phyloP scores from a whole-genome alignment of 1,140 invertebrate species.

The Helicoverpa zea region DNA sequence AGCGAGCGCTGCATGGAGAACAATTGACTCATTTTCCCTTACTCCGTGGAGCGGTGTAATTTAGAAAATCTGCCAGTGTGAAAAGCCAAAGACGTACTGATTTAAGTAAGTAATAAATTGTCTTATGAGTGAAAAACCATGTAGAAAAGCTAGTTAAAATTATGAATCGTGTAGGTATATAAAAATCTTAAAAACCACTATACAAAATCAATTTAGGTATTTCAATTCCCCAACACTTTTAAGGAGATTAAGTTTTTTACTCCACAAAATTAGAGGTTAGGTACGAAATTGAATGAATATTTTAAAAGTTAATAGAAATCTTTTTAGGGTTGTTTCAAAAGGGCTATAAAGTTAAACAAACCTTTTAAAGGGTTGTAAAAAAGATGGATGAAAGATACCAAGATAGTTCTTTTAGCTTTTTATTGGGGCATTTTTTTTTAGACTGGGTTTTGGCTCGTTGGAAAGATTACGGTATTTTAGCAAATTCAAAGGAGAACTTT shows the following conservation, averaged over 20 bases:
- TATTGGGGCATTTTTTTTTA: neutral
- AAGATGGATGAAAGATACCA: constrained; percentile 8
- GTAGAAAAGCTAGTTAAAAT: too few relatives aligned
- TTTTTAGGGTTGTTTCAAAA: neutral
- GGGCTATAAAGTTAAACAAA: constrained; percentile 5
- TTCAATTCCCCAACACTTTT: neutral
- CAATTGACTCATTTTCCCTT: too few relatives aligned
- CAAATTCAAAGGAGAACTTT: too few relatives aligned
- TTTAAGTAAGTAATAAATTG: too few relatives aligned
- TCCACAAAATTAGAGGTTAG: constrained; percentile 1
- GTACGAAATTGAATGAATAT: constrained; percentile 32
- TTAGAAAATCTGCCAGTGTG: too few relatives aligned
- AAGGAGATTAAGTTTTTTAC: neutral
- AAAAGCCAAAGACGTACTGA: too few relatives aligned
- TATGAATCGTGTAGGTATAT: too few relatives aligned
- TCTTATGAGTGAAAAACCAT: too few relatives aligned
- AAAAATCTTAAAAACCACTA: too few relatives aligned
- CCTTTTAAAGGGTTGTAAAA: constrained; percentile 35
- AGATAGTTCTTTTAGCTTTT: constrained; percentile 14
- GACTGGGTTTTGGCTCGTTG: neutral
- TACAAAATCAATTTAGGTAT: neutral
- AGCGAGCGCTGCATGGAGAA: too few relatives aligned
- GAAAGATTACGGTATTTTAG: neutral
- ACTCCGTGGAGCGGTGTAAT: too few relatives aligned
- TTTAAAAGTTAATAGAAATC: constrained; percentile 36